Base-by-base conservation (phyloP, 2,888 invertebrate genomes). In the Erynnis tages region DNA sequence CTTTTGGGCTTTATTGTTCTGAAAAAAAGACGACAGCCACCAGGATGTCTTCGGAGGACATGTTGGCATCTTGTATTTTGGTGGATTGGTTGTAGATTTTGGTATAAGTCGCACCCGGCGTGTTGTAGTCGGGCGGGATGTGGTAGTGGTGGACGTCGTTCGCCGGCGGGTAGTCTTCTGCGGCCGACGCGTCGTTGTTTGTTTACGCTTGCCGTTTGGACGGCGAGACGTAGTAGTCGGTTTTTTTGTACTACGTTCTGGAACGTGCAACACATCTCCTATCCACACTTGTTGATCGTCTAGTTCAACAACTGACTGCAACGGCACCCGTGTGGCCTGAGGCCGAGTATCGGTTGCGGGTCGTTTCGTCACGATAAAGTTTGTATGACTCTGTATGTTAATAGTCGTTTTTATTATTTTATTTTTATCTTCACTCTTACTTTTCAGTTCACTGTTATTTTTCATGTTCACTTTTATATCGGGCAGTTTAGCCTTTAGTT, bases 301-400 rank as follows among this genome's bases (percentile, higher is more conserved):
- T 47, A 76, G 5, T n/a, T 38, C 23, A 2, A 45, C 44, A 7
- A 44, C 29, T n/a, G 52, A 23, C n/a, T 37, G 52, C 11, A 38
- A 47, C 2, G 65, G 65, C 13, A 54, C 19, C 10, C 66, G 65
- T 13, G 69, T 69, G 16, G 53, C 69, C 17, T 57, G 60, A 32
- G 10, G 10, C 10, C 8, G 14, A 7, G 14, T 21, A 0, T 5
- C 19, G 13, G 10, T 62, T 54, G 4, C 72, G 35, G 78, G 71
- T 54, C 80, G 62, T 41, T 67, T 81, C 7, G 87, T 86, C 63
- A 79, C 83, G 61, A 86, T 70, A 72, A 86, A 77, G 63, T 86
- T 87, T n/a, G 85, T 84, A 71, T 86, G 80, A 68, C 82, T 88
- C 56, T 82, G 73, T 67, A 88, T 87, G 61, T 86, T 87, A 59